Percentiles rank a stretch among this genome's conserved stretches.
Conservation (phyloP, 2,888 invertebrate species). For the Myopa tessellatipennis region DNA sequence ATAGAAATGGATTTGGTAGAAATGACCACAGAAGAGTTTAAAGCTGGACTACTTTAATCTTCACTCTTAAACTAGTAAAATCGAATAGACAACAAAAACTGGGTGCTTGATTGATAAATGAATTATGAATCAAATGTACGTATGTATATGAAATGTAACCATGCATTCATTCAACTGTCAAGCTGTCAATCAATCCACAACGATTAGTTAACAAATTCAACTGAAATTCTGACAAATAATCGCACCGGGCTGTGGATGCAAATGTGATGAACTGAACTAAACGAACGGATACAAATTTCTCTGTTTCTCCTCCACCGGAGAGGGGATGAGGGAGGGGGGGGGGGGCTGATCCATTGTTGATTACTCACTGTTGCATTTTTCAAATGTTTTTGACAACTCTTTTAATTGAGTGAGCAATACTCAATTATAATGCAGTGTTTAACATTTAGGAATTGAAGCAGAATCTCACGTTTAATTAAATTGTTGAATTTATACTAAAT, state of each 20-base stretch:
- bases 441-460: not conserved
- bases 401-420: not conserved
- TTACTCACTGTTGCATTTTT: too few species aligned
- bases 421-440: not conserved
- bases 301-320: too few species aligned
- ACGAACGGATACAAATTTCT: not conserved
- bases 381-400: constrained; percentile 8
- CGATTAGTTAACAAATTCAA: constrained; percentile 7
- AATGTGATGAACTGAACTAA: not conserved
- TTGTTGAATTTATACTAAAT: not conserved
- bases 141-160: not conserved
- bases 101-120: not conserved
- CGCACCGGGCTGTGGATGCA: not conserved
- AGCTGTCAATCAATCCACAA: constrained; percentile 5
- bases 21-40: too few species aligned
- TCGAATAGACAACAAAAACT: too few species aligned
- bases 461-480: not conserved
- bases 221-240: not conserved
- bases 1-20: too few species aligned
- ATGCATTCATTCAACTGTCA: not conserved
- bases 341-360: too few species aligned
- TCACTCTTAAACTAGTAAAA: too few species aligned
- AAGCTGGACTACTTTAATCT: too few species aligned
- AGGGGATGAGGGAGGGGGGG: too few species aligned
- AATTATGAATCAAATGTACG: not conserved